phyloP scores from a whole-genome alignment of 2,113 vertebrate genomes.

The Pristiophorus japonicus region DNA sequence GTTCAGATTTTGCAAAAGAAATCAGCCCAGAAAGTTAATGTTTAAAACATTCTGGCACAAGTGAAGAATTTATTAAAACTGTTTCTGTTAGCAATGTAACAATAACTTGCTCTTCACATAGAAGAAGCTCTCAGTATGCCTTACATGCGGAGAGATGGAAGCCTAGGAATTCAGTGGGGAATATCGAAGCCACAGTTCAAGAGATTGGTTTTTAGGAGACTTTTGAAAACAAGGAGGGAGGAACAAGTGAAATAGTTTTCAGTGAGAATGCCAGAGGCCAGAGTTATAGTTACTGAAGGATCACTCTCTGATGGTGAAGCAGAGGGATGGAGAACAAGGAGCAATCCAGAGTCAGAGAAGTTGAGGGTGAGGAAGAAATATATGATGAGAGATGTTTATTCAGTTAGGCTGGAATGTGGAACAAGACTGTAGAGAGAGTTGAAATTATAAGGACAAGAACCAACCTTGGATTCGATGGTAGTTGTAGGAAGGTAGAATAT shows the following conservation, averaged over 20 bases:
- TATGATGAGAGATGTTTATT: background rate
- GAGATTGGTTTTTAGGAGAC: background rate
- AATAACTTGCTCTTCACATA: background rate
- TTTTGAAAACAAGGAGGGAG: background rate
- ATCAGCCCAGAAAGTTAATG: background rate
- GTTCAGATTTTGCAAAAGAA: background rate
- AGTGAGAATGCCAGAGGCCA: background rate
- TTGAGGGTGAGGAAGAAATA: background rate
- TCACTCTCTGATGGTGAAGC: background rate
- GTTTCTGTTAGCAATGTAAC: background rate
- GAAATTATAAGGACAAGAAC: background rate
- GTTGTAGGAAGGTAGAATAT: background rate
- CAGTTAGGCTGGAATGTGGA: background rate
- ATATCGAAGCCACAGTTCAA: background rate
- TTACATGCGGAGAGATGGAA: background rate
- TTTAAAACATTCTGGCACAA: background rate
- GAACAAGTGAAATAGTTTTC: too few relatives aligned
- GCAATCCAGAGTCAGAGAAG: background rate
- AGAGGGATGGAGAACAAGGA: background rate
- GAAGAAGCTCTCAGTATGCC: background rate
- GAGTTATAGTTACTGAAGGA: background rate
- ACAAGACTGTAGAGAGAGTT: background rate
- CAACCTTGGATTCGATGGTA: background rate
- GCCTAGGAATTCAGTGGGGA: background rate
- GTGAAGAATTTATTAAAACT: background rate